Conservation (phyloP, 2,797 vertebrate species). For the Bucorvus abyssinicus region DNA sequence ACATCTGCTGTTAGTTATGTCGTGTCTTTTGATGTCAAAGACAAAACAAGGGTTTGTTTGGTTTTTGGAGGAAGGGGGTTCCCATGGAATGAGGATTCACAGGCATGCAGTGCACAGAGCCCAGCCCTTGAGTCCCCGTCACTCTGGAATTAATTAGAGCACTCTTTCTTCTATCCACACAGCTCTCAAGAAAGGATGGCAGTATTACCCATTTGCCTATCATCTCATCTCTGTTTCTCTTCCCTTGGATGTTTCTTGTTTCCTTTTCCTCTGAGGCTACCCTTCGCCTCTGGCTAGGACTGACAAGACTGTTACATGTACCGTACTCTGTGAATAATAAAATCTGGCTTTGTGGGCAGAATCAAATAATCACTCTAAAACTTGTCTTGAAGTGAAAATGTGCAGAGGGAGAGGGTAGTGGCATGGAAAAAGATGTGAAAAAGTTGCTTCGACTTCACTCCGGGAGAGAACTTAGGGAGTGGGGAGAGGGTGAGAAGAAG, state of each 20-base stretch:
- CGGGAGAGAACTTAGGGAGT: background rate
- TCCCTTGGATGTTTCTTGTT: slow-evolving; percentile 27
- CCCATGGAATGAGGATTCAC: slow-evolving; percentile 20
- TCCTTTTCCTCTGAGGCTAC: slow-evolving; percentile 41
- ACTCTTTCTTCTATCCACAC: background rate
- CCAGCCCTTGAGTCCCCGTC: background rate
- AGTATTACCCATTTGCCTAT: slow-evolving; percentile 34
- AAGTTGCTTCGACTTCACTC: slow-evolving; percentile 26
- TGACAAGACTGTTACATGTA: slow-evolving; percentile 32
- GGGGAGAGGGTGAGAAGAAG: background rate
- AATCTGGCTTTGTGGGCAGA: slow-evolving; percentile 29
- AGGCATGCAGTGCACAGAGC: background rate
- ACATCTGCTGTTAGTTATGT: slow-evolving; percentile 41
- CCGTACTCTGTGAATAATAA: slow-evolving; percentile 39
- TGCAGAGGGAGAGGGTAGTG: slow-evolving; percentile 21
- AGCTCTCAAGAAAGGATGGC: slow-evolving; percentile 7
- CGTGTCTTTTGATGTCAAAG: slow-evolving; percentile 47
- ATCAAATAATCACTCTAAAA: slow-evolving; percentile 40
- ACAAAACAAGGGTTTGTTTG: slow-evolving; percentile 48
- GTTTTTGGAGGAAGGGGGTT: slow-evolving; percentile 21
- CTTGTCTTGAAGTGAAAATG: slow-evolving; percentile 47
- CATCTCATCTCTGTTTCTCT: slow-evolving; percentile 14
- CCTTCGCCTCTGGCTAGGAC: slow-evolving; percentile 20
- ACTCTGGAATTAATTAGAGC: slow-evolving; percentile 49
- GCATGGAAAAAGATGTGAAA: slow-evolving; percentile 50